Conservation (phyloP, 23 tunicate genomes). For the Halocynthia roretzi region DNA sequence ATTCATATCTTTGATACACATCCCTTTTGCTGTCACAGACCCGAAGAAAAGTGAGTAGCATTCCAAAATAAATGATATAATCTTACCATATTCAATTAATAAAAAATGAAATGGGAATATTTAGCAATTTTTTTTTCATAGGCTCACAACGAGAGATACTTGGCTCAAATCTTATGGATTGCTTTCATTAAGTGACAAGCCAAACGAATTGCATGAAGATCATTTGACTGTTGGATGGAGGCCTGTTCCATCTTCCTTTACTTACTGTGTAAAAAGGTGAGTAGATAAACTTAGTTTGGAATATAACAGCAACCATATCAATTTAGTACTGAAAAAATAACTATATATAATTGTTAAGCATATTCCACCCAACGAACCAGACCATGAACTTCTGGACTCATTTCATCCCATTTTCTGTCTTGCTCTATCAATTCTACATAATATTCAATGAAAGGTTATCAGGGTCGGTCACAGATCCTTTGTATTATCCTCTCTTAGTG, state of each 20-base stretch:
- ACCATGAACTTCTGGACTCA: constrained; percentile 63
- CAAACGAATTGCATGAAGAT: not conserved
- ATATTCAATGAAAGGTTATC: constrained; percentile 7
- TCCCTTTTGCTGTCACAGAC: no score
- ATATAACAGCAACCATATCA: no score
- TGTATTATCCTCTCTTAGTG: constrained; percentile 24
- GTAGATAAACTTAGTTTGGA: no score
- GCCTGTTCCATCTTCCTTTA: constrained; percentile 19
- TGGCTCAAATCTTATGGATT: constrained; percentile 24
- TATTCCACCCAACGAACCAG: constrained; percentile 45
- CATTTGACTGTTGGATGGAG: constrained; percentile 7
- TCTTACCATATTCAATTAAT: no score
- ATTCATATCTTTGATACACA: no score
- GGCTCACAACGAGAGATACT: not conserved
- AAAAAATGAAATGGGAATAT: no score
- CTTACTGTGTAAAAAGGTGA: constrained; percentile 24
- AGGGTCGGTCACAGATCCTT: constrained; percentile 28
- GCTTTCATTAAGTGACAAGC: constrained; percentile 9
- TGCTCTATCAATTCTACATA: constrained; percentile 20
- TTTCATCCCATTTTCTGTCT: constrained; percentile 26
- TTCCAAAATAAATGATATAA: no score
- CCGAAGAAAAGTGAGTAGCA: no score
- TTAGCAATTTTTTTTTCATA: not conserved
- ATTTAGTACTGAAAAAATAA: constrained; percentile 2
- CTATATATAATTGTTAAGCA: constrained; percentile 14